These are phyloP conservation scores for Heliangelus exortis DNA, from an alignment of 2,797 vertebrate species.

Conservation along the genomic window DNA sequence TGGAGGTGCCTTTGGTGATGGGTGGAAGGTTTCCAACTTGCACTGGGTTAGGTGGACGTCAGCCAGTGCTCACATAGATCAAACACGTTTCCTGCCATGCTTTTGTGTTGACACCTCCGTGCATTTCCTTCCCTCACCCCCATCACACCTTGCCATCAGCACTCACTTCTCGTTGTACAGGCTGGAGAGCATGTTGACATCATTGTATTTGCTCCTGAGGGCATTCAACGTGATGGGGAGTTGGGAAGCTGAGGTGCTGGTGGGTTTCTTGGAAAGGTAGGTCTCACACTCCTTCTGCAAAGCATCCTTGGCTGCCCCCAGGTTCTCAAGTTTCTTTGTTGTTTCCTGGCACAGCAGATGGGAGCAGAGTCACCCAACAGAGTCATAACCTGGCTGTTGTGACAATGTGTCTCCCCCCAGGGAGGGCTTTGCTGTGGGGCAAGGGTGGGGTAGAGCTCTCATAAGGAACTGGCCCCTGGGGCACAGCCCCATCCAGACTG, in stretches of 20 bases:
- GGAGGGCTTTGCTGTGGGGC: background rate
- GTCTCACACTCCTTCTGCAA: slow-evolving; percentile 85
- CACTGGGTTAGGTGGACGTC: background rate
- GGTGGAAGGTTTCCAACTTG: background rate
- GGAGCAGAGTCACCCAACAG: slow-evolving; percentile 4
- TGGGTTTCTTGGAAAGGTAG: slow-evolving; percentile 79
- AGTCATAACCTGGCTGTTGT: slow-evolving; percentile 11
- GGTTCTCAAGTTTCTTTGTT: slow-evolving; percentile 76
- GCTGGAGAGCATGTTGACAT: slow-evolving; percentile 81
- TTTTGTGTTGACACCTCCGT: background rate
- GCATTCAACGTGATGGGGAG: slow-evolving; percentile 84
- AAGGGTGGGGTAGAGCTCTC: slow-evolving; percentile 23
- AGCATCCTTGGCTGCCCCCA: slow-evolving; percentile 83
- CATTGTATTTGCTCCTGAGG: slow-evolving; percentile 86
- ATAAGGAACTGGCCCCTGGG: background rate
- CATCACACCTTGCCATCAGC: background rate
- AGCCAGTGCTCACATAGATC: background rate
- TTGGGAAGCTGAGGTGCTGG: slow-evolving; percentile 77
- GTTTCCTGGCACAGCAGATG: slow-evolving; percentile 76
- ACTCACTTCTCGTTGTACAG: slow-evolving; percentile 92
- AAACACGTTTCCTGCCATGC: background rate
- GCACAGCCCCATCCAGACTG: slow-evolving; percentile 12
- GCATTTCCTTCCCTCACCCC: background rate
- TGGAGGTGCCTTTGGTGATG: background rate
- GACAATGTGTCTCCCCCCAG: background rate